phyloP scores from a whole-genome alignment of 2,888 invertebrate genomes.

The Neoascia interrupta region DNA sequence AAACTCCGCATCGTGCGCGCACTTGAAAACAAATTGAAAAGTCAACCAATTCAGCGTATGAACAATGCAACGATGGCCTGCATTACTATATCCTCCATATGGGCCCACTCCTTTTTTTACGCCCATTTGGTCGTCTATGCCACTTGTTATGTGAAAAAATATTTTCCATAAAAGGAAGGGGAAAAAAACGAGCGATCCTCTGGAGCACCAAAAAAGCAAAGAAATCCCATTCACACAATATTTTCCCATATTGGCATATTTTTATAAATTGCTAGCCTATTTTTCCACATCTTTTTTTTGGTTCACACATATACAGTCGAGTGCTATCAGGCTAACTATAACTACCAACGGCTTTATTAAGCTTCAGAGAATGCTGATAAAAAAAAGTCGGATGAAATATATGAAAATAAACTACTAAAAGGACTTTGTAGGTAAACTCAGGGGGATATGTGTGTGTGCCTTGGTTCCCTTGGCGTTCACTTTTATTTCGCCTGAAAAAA shows the following conservation, averaged over 20 bases:
- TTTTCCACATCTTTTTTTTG: conserved; percentile 7
- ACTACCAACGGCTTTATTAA: conserved; percentile 57
- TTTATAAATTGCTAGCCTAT: conserved; percentile 63
- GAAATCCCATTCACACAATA: conserved; percentile 64
- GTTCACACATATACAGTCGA: not conserved
- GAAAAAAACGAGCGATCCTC: conserved; percentile 17
- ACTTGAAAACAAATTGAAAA: conserved; percentile 69
- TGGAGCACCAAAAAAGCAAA: conserved; percentile 37
- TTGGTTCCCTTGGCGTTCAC: conserved; percentile 48
- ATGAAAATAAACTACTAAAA: too few relatives aligned
- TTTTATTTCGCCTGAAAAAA: conserved; percentile 48
- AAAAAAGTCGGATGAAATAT: conserved; percentile 8
- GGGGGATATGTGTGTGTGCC: conserved; percentile 15
- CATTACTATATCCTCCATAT: conserved; percentile 18
- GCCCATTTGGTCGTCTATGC: conserved; percentile 32
- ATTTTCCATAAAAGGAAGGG: conserved; percentile 26
- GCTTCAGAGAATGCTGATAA: conserved; percentile 45
- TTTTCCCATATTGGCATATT: conserved; percentile 69
- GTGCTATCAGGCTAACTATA: conserved; percentile 38
- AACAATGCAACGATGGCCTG: conserved; percentile 46
- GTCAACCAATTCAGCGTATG: conserved; percentile 66
- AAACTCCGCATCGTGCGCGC: conserved; percentile 29
- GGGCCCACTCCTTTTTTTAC: conserved; percentile 1
- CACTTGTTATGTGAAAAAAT: conserved; percentile 33
- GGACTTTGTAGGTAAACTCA: too few relatives aligned